Evolutionary conservation across 2,113 vertebrate species (phyloP).

Genomic region (Notarius quadriscutis): DNA sequence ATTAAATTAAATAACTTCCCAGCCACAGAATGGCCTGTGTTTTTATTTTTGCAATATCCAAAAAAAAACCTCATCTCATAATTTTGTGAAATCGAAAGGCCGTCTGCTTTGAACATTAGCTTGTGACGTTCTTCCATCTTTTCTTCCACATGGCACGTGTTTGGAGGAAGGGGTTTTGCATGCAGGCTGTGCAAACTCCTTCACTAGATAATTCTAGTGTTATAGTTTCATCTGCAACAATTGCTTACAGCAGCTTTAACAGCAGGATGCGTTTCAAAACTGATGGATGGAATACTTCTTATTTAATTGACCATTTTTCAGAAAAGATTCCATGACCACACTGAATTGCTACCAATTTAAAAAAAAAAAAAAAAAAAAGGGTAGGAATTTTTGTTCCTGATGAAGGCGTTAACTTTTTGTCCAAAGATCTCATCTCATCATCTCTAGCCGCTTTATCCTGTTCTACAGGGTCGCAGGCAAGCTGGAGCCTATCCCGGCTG

Average conservation of each 20-base stretch:
- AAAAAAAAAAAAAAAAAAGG: not conserved
- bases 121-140: not conserved
- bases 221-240: not conserved
- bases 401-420: not conserved
- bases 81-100: too few relatives aligned
- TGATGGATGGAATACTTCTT: not conserved
- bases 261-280: slow-evolving; percentile 48
- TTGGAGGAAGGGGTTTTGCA: not conserved
- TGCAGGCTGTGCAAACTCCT: not conserved
- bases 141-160: not conserved
- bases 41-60: too few relatives aligned
- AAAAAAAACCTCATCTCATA: too few relatives aligned
- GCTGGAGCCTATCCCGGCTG: too few relatives aligned
- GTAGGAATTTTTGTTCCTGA: not conserved
- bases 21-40: too few relatives aligned
- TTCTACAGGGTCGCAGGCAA: too few relatives aligned
- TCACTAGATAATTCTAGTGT: not conserved
- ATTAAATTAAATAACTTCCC: too few relatives aligned
- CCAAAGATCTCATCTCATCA: too few relatives aligned
- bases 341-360: not conserved
- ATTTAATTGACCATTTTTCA: not conserved
- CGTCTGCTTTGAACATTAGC: not conserved
- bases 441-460: too few relatives aligned
- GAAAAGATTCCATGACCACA: not conserved
- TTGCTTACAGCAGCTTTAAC: slow-evolving; percentile 43